Percentiles rank a stretch among this genome's conserved stretches.
phyloP scores from a whole-genome alignment of 2,888 invertebrate genomes.

The Lithophane leautieri region DNA sequence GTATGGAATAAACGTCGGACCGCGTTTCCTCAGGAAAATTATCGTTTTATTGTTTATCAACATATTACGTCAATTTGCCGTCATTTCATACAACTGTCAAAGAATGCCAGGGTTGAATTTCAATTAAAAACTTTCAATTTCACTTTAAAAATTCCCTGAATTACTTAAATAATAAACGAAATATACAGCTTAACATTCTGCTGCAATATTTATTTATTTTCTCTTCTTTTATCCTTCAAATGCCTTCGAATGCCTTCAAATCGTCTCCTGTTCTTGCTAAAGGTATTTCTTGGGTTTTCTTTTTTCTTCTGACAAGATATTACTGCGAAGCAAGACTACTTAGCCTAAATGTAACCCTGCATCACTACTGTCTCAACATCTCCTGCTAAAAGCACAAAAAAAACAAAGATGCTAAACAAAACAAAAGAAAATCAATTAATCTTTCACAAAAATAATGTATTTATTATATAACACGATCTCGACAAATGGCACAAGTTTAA shows the following conservation, averaged over 20 bases:
- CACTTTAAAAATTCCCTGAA: too few species aligned
- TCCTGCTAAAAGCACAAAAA: background rate
- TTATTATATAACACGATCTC: slow-evolving; percentile 18
- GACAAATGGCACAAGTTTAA: slow-evolving; percentile 58
- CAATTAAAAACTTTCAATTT: too few species aligned
- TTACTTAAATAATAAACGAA: background rate
- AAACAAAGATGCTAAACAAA: background rate
- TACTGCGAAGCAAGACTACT: background rate
- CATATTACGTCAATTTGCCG: too few species aligned
- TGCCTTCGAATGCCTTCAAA: too few species aligned
- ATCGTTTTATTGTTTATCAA: too few species aligned
- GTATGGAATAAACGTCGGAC: too few species aligned
- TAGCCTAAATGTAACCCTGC: background rate
- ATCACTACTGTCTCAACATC: background rate
- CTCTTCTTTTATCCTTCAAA: background rate
- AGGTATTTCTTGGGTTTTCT: too few species aligned
- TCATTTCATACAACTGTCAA: background rate
- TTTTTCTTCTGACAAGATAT: background rate
- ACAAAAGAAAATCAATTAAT: slow-evolving; percentile 32
- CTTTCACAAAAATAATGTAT: slow-evolving; percentile 28
- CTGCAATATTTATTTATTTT: background rate
- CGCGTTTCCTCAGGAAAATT: too few species aligned
- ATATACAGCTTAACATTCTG: background rate
- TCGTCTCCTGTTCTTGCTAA: too few species aligned
- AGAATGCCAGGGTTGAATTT: background rate